Percentiles rank a stretch among this genome's conserved stretches.
phyloP scores from a whole-genome alignment of 1,140 invertebrate species.

The Drosophila albomicans region DNA sequence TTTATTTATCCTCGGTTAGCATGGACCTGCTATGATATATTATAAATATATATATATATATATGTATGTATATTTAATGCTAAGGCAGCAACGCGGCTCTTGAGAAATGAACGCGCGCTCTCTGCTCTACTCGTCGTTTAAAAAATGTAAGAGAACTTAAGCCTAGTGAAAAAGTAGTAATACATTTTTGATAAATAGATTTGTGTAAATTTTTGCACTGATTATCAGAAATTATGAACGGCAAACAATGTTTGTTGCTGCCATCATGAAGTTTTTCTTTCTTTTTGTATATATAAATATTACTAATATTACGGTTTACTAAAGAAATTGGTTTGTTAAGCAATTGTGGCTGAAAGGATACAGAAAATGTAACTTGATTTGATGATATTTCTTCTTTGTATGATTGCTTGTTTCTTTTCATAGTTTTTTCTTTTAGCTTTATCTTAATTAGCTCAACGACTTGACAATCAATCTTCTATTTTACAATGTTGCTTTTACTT shows the following conservation, averaged over 20 bases:
- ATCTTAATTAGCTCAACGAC: slow-evolving; percentile 27
- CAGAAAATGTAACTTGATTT: slow-evolving; percentile 34
- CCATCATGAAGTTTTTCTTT: slow-evolving; percentile 51
- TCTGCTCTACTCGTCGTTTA: slow-evolving; percentile 62
- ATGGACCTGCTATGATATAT: slow-evolving; percentile 41
- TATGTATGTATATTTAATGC: slow-evolving; percentile 57
- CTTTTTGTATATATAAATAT: slow-evolving; percentile 56
- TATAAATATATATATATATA: slow-evolving; percentile 30
- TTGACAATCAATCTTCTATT: slow-evolving; percentile 43
- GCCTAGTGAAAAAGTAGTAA: slow-evolving; percentile 71
- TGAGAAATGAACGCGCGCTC: slow-evolving; percentile 52
- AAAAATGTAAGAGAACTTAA: slow-evolving; percentile 74
- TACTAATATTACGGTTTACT: slow-evolving; percentile 26
- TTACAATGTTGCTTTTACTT: slow-evolving; percentile 65
- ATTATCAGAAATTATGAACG: slow-evolving; percentile 67
- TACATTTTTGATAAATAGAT: slow-evolving; percentile 59
- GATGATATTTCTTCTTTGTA: slow-evolving; percentile 3
- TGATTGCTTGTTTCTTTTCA: slow-evolving; percentile 4
- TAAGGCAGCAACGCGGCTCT: slow-evolving; percentile 55
- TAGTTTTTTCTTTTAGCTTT: slow-evolving; percentile 28
- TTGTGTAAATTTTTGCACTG: slow-evolving; percentile 71
- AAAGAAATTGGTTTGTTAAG: slow-evolving; percentile 21
- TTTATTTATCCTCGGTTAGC: slow-evolving; percentile 27
- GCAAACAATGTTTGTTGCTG: slow-evolving; percentile 43
- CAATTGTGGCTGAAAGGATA: slow-evolving; percentile 41